Percentiles rank a stretch among this genome's conserved stretches.
These are phyloP conservation scores for Ailurus styani DNA, from an alignment of 2,113 vertebrate genomes.

Conservation along the genomic window DNA sequence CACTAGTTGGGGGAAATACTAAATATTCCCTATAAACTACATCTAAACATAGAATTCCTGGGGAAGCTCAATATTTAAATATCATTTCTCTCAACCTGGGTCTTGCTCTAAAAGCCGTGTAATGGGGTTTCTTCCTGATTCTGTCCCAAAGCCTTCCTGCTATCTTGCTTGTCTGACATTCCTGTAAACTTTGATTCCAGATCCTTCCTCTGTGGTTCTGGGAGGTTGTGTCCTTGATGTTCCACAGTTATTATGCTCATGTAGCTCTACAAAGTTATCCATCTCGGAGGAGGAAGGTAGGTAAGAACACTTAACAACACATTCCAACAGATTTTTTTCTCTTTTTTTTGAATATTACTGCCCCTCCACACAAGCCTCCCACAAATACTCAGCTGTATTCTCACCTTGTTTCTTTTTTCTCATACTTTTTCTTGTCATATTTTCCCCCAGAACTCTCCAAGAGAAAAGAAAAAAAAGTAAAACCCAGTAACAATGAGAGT, in stretches of 20 bases:
- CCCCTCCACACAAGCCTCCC: neutral
- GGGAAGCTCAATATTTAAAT: neutral
- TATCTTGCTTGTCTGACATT: neutral
- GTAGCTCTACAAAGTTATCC: neutral
- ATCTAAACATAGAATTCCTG: neutral
- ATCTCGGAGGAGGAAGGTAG: neutral
- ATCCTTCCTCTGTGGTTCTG: neutral
- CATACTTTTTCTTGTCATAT: neutral
- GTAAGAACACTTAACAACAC: neutral
- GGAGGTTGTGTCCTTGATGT: neutral
- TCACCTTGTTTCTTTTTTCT: neutral
- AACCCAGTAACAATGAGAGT: neutral
- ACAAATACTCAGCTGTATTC: neutral
- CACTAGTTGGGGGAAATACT: neutral
- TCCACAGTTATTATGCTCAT: neutral
- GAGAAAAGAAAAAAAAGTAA: neutral
- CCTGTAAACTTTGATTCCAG: neutral
- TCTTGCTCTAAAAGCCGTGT: neutral
- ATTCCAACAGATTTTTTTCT: neutral
- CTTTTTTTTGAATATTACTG: neutral
- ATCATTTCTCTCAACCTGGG: neutral
- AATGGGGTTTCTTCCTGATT: neutral
- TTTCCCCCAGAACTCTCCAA: neutral
- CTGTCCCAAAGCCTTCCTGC: neutral
- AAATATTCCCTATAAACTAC: neutral